A percentile compares a stretch with the other conserved stretches of the same genome.
These are phyloP conservation scores for Schizopygopsis pylzovi DNA, from an alignment of 2,797 vertebrate genomes.

Conservation along the genomic window DNA sequence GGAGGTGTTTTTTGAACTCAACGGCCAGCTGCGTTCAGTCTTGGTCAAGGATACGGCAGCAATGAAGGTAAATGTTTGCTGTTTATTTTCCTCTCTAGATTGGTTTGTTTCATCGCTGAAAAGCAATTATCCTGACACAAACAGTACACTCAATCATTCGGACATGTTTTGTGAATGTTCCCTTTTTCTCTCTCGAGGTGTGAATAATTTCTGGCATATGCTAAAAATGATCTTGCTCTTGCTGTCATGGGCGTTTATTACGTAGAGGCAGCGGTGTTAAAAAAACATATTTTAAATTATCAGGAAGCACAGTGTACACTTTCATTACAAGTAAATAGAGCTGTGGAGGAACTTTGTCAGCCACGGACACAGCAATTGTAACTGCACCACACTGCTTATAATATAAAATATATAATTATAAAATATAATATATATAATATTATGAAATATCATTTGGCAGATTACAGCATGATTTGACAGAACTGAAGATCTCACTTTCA, in stretches of 20 bases:
- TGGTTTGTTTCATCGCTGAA: constrained; percentile 44
- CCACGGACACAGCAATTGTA: neutral
- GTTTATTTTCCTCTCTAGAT: constrained; percentile 31
- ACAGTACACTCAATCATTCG: constrained; percentile 38
- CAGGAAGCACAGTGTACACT: neutral
- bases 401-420: too few relatives aligned
- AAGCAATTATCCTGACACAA: constrained; percentile 45
- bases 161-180: constrained; percentile 37
- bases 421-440: too few relatives aligned
- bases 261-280: constrained; percentile 12
- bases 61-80: constrained; percentile 84
- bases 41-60: constrained; percentile 91
- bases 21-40: constrained; percentile 92
- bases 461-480: constrained; percentile 12
- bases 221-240: constrained; percentile 26
- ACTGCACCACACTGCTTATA: neutral
- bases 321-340: constrained; percentile 16
- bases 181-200: constrained; percentile 25
- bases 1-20: constrained; percentile 98
- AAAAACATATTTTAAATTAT: constrained; percentile 32
- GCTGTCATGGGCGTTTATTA: constrained; percentile 40
- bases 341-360: neutral
- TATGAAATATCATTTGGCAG: neutral
- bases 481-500: constrained; percentile 15
- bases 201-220: constrained; percentile 43